phyloP scores from a whole-genome alignment of 2,113 vertebrate genomes.

The Cichladusa arquata region DNA sequence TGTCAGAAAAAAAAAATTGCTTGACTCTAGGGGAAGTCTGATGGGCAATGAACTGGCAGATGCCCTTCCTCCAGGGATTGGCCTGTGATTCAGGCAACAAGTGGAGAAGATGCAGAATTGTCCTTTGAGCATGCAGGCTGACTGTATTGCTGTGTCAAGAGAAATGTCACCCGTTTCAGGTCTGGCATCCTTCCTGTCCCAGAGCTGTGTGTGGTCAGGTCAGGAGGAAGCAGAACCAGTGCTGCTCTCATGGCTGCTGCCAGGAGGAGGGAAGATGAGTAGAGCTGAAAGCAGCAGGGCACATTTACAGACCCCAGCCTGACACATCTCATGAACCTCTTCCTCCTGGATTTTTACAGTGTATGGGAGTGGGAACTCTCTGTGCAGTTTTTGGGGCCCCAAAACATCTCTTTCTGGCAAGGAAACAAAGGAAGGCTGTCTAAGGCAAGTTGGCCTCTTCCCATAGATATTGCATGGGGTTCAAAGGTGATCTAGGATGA shows the following conservation, averaged over 20 bases:
- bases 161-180: background rate
- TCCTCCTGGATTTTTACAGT: background rate
- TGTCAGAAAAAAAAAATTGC: background rate
- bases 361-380: background rate
- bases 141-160: background rate
- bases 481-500: background rate
- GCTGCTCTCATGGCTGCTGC: background rate
- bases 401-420: background rate
- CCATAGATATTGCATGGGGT: background rate
- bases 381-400: background rate
- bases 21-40: background rate
- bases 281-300: background rate
- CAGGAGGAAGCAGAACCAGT: background rate
- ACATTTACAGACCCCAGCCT: background rate
- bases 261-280: background rate
- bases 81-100: background rate
- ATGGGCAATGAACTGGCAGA: background rate
- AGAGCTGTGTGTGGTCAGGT: fast-evolving
- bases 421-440: background rate
- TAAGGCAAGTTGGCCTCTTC: background rate
- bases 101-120: background rate
- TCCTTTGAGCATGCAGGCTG: background rate
- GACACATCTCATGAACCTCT: background rate
- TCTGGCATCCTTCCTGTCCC: background rate
- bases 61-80: fast-evolving